Percentiles rank a stretch among this genome's conserved stretches.
These are phyloP conservation scores for Meghimatium bilineatum DNA, from an alignment of 2,888 invertebrate species.

Conservation along the genomic window DNA sequence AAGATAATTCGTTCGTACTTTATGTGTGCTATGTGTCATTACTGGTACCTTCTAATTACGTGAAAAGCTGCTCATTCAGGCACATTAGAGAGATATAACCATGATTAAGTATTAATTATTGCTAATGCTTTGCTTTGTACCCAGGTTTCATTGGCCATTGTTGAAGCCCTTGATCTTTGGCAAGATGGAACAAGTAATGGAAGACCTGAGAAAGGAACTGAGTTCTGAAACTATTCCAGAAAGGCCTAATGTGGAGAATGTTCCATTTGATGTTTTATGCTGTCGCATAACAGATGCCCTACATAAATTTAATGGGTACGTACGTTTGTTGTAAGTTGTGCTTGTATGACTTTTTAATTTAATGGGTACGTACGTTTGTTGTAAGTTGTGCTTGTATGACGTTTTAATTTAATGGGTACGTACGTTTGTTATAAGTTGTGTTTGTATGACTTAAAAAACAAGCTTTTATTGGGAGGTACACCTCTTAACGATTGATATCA, in stretches of 20 bases:
- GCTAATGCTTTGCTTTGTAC: neutral
- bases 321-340: neutral
- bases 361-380: conserved; percentile 66
- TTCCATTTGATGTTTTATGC: conserved; percentile 91
- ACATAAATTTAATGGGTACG: conserved; percentile 75
- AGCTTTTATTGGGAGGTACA: too few relatives aligned
- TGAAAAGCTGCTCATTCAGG: too few relatives aligned
- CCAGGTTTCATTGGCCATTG: conserved; percentile 89
- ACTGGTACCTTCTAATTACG: too few relatives aligned
- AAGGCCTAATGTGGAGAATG: conserved; percentile 92
- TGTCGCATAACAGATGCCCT: conserved; percentile 71
- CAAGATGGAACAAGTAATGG: conserved; percentile 90
- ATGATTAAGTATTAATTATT: too few relatives aligned
- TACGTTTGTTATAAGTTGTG: neutral
- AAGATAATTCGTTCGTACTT: too few relatives aligned
- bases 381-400: too few relatives aligned
- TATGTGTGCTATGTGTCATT: too few relatives aligned
- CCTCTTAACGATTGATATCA: too few relatives aligned
- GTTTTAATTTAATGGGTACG: conserved; percentile 66
- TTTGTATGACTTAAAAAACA: too few relatives aligned
- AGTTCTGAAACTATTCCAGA: conserved; percentile 86
- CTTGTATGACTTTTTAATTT: too few relatives aligned
- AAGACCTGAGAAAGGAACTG: conserved; percentile 87
- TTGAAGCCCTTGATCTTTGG: conserved; percentile 91
- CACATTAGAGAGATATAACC: too few relatives aligned